Base-by-base conservation (phyloP, 2,888 invertebrate species). In the Hartigia nigra region DNA sequence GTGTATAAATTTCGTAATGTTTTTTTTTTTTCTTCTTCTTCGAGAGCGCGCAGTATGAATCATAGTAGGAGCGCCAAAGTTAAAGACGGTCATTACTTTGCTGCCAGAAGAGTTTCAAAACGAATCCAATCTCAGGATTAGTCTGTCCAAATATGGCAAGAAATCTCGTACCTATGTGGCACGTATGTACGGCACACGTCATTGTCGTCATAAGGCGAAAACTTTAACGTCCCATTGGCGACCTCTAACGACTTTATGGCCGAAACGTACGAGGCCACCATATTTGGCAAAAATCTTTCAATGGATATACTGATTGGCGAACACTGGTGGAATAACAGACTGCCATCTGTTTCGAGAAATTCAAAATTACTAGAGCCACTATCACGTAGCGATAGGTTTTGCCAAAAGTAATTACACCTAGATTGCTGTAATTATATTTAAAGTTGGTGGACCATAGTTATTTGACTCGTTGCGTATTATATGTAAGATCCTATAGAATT, bases 141-240 rank as follows among this genome's bases (percentile, higher is more conserved):
- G 75, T 72, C 72, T 78, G 78, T 31, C 78, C 78, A 78, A 78
- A 78, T 78, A 78, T 70, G 78, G 78, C 75, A 35, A 72, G 34
- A 34, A 72, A 72, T 72, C 72, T 72, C 11, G 72, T 55, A 55
- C 55, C 55, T 55, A 55, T 55, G 55, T 55, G 23, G 55, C 55
- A 55, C 55, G 55, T 55, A 55, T 55, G 55, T 9, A 9, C 23
- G 55, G 55, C 55, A 55, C 9, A 55, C 55, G 23, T 55, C 55
- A 55, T 55, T 55, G 55, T 55, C 55, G 55, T 55, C 55, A 23
- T 55, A 55, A 55, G 55, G 55, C 55, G 55, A 55, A 55, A 55
- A 55, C 55, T 55, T 55, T 23, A 55, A 9, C 55, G 23, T 55
- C 55, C 23, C 55, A 55, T 55, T 55, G 55, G 55, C 55, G 55